Base-by-base conservation (phyloP, 2,113 vertebrate genomes). In the Mirounga angustirostris region DNA sequence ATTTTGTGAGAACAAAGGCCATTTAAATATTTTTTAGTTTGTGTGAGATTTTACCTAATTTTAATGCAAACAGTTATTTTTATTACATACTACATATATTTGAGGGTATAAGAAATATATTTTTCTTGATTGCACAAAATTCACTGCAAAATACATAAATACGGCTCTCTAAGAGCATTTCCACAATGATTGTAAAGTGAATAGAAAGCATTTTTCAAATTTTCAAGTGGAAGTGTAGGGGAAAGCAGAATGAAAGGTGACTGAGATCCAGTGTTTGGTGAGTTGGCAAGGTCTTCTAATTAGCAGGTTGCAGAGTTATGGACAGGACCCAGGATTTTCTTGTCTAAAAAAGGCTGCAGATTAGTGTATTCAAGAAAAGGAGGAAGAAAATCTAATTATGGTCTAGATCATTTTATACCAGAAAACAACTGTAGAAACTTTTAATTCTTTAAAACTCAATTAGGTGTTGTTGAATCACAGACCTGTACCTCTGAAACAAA, bases 381-480 rank as follows among this genome's bases (percentile, higher is more conserved):
- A 33, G 9, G 5, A 61, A 40, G 13, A 36, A 78, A 92, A 91
- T 24, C n/a, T 78, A 71, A 80, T 80, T 92, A 52, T 0, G 82
- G 56, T 67, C 21, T 26, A 33, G 84, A 73, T 85, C 58, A 46
- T 30, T 92, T 78, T 58, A 43, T 63, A 50, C 2, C 65, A 95
- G 58, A 93, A 52, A 86, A 95, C 21, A 26, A 58, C 0, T 40
- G 11, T 93, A 83, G 19, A 59, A 3, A 52, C 61, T 36, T 83
- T 52, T 95, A 88, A 36, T 80, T 95, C 98, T 97, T 99, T 96
- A 99, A 98, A 99, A 99, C 91, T 99, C 99, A 96, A 99, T 98
- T 89, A 99, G 91, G 91, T 99, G 99, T 67, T 46, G 46, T 46
- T 46, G 46, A 46, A 46, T 46, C 46, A 46, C 46, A 46, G 46